phyloP scores from a whole-genome alignment of 2,888 invertebrate genomes.

The Acleris sparsana region DNA sequence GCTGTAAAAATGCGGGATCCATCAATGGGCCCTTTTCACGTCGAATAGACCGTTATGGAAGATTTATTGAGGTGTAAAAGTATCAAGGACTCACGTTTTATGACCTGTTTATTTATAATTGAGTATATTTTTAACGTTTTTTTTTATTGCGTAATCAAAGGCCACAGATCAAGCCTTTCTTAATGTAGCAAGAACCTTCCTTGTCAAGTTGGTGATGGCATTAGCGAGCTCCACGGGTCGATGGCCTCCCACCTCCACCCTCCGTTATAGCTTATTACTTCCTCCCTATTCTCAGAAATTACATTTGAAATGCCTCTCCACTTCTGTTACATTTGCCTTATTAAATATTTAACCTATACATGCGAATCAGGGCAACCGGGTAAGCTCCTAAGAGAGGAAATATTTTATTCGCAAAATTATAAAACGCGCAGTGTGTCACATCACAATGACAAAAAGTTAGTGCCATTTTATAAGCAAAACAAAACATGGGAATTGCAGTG shows the following conservation, averaged over 20 bases:
- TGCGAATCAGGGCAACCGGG: conserved; percentile 33
- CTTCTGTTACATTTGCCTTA: conserved; percentile 12
- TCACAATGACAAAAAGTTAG: not conserved
- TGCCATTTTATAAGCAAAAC: conserved; percentile 11
- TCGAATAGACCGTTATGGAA: conserved; percentile 50
- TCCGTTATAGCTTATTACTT: conserved; percentile 31
- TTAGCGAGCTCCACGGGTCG: conserved; percentile 21
- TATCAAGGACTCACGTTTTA: conserved; percentile 36
- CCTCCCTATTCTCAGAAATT: conserved; percentile 29
- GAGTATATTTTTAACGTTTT: not conserved
- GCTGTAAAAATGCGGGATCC: conserved; percentile 42
- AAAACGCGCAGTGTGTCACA: not conserved
- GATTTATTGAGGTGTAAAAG: conserved; percentile 53
- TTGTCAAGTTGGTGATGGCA: conserved; percentile 23
- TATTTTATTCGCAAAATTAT: too few species aligned
- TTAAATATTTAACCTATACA: conserved; percentile 29
- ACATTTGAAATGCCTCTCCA: conserved; percentile 11
- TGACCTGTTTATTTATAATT: conserved; percentile 47
- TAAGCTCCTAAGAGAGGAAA: not conserved
- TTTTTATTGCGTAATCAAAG: not conserved
- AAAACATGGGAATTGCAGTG: conserved; percentile 39
- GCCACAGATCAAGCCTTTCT: not conserved
- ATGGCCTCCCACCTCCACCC: conserved; percentile 8
- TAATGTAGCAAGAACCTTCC: conserved; percentile 2
- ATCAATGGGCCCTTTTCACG: conserved; percentile 54